Evolutionary conservation across 64 coral and sea anemone genomes (phyloP), one percentile per base, ranked within the genome.

Genomic region (Stylophora pistillata): DNA sequence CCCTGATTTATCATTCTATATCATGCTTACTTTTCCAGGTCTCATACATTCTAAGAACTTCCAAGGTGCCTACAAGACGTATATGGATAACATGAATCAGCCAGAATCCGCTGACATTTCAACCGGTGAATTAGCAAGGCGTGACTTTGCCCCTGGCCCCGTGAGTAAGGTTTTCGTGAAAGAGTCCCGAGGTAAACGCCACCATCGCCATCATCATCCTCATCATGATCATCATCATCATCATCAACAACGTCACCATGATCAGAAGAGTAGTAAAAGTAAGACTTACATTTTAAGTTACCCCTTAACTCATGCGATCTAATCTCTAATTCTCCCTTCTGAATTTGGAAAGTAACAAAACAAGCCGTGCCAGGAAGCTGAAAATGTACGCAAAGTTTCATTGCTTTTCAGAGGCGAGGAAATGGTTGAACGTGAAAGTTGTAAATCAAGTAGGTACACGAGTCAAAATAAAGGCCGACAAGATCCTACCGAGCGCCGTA

Each of bases 341-440:
- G 17, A 5, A 3, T 34, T 30, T 34, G 17, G 28, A 77, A 20
- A 78, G 15, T 13, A 34, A 52, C 0, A 28, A 47, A 16, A 37
- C 5, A 52, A 70, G 34, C 13, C 10, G 0, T 85, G 9, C 20
- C 33, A 65, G 54, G 60, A 53, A 9, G 14, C 30, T 30, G 69
- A 78, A 71, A n/a, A n/a, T 26, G 4, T 29, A 63, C 15, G 14
- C 2, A 18, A 14, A 16, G 16, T 9, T 17, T 30, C 0, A 4
- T 27, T 47, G 13, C 21, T 84, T 25, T 23, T 30, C 77, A 87
- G 88, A 93, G 31, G 86, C 66, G 21, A 93, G 88, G 86, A 93
- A 93, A 89, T 93, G 91, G 91, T 69, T 71, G 57, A 93, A 93
- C 56, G 77, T 93, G 41, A 93, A 93, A 82, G 81, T 93, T 10